A percentile compares a stretch with the other conserved stretches of the same genome.
Evolutionary conservation across 1,140 invertebrate genomes (phyloP).

Genomic region (Drosophila gunungcola): DNA sequence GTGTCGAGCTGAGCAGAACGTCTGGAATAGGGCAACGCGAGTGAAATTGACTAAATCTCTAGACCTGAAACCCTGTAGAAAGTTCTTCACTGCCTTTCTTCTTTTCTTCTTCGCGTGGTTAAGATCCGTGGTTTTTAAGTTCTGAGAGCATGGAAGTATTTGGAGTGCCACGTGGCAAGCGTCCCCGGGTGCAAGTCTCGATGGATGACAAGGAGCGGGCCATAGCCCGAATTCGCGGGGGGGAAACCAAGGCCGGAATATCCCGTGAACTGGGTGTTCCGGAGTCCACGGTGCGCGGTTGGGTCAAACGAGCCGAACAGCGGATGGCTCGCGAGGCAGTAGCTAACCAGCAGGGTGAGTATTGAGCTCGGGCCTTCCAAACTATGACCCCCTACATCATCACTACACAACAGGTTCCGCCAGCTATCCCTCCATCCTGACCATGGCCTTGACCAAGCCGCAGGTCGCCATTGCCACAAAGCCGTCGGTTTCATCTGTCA

Average conservation of each 20-base stretch:
- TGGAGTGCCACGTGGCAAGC: constrained; percentile 64
- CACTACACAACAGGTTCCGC: not conserved
- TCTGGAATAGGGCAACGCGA: constrained; percentile 20
- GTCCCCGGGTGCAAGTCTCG: constrained; percentile 65
- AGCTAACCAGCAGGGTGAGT: constrained; percentile 18
- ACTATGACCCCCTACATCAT: not conserved
- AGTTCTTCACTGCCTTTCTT: constrained; percentile 13
- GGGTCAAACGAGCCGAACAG: constrained; percentile 70
- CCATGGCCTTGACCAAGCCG: constrained; percentile 25
- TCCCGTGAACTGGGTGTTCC: constrained; percentile 69
- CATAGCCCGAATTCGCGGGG: constrained; percentile 64
- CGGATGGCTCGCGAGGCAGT: constrained; percentile 49
- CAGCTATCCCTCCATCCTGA: constrained; percentile 14
- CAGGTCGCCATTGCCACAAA: constrained; percentile 12
- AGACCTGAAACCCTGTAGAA: constrained; percentile 25
- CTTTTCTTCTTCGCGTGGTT: not conserved
- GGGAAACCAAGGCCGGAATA: constrained; percentile 72
- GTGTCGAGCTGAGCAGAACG: constrained; percentile 53
- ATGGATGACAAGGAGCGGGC: constrained; percentile 64
- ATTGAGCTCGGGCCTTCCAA: not conserved
- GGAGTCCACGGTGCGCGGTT: constrained; percentile 71
- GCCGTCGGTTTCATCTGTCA: not conserved
- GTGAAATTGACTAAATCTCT: constrained; percentile 23
- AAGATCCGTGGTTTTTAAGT: not conserved
- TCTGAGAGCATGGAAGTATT: constrained; percentile 43